These are phyloP conservation scores for Athalia cordata DNA, from an alignment of 2,888 invertebrate genomes.

Conservation along the genomic window DNA sequence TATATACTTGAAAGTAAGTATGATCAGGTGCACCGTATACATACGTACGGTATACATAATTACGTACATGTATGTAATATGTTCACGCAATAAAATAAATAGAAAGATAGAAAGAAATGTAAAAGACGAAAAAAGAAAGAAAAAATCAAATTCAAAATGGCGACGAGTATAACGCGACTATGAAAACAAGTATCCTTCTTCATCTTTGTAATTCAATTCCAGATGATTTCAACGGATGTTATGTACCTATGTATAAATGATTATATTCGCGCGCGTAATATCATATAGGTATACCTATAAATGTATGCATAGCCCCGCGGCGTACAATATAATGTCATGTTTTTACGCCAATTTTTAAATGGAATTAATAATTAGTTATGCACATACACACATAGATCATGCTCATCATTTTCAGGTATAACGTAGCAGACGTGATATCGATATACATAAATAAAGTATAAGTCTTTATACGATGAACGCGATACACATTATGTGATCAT, in stretches of 20 bases:
- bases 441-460: too few species aligned
- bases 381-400: too few species aligned
- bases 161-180: not conserved
- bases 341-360: not conserved
- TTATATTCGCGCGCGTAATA: not conserved
- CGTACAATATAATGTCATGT: not conserved
- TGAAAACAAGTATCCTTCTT: slow-evolving; percentile 6
- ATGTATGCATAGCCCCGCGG: too few species aligned
- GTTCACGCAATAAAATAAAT: not conserved
- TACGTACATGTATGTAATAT: not conserved
- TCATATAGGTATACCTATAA: too few species aligned
- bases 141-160: not conserved
- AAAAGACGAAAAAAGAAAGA: too few species aligned
- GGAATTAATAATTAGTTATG: slow-evolving; percentile 3
- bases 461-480: too few species aligned
- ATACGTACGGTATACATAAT: not conserved
- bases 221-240: not conserved
- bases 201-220: not conserved
- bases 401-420: too few species aligned
- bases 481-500: too few species aligned
- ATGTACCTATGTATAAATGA: not conserved
- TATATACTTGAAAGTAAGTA: too few species aligned
- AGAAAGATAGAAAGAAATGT: too few species aligned
- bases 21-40: not conserved
- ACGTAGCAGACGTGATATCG: too few species aligned